These are phyloP conservation scores for Cichlasoma orientale DNA, from an alignment of 2,797 vertebrate species.

Conservation along the genomic window DNA sequence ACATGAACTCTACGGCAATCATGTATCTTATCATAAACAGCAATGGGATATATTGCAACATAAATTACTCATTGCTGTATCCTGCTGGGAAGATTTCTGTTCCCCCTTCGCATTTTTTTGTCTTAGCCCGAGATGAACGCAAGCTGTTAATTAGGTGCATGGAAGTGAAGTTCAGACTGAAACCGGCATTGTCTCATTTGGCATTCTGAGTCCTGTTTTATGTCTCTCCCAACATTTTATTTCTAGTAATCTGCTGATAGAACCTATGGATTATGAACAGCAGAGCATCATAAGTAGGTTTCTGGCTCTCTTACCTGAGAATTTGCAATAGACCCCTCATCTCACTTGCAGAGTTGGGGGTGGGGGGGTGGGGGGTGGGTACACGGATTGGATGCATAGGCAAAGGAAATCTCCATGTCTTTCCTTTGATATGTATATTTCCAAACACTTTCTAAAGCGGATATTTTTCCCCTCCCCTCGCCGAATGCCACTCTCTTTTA, in stretches of 20 bases:
- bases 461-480: slow-evolving; percentile 69
- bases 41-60: slow-evolving; percentile 34
- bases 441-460: slow-evolving; percentile 79
- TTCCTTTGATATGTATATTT: slow-evolving; percentile 85
- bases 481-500: slow-evolving; percentile 73
- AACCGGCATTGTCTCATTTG: slow-evolving; percentile 76
- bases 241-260: slow-evolving; percentile 83
- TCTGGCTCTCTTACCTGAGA: slow-evolving; percentile 79
- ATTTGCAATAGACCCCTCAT: slow-evolving; percentile 70
- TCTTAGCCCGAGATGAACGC: slow-evolving; percentile 46
- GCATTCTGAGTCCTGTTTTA: slow-evolving; percentile 75
- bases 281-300: slow-evolving; percentile 76
- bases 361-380: slow-evolving; percentile 20
- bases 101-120: slow-evolving; percentile 45
- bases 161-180: slow-evolving; percentile 63
- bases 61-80: slow-evolving; percentile 48
- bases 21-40: slow-evolving; percentile 2
- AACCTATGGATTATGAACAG: slow-evolving; percentile 82
- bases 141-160: slow-evolving; percentile 66
- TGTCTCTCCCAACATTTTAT: slow-evolving; percentile 76
- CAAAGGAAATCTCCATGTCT: slow-evolving; percentile 78
- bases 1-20: slow-evolving; percentile 27
- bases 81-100: slow-evolving; percentile 50
- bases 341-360: slow-evolving; percentile 42
- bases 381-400: slow-evolving; percentile 71